phyloP scores from a whole-genome alignment of 2,888 invertebrate genomes.

The Leptogaster cylindrica region DNA sequence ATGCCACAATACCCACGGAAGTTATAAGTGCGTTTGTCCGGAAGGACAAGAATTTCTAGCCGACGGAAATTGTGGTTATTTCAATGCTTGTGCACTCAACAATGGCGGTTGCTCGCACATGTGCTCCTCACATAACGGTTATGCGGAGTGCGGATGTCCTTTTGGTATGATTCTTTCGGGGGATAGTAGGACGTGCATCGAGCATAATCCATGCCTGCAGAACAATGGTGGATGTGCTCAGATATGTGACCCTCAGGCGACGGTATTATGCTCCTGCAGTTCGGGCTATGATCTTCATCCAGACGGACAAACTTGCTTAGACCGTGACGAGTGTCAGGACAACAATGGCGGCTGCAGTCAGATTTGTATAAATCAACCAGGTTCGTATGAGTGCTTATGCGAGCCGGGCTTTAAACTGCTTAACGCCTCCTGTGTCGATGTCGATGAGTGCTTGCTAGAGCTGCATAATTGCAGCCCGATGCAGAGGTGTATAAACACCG shows the following conservation, averaged over 20 bases:
- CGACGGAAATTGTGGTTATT: conserved; percentile 55
- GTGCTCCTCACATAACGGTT: conserved; percentile 65
- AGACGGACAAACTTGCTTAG: conserved; percentile 63
- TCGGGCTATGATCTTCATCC: conserved; percentile 54
- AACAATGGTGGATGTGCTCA: conserved; percentile 71
- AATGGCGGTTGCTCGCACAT: conserved; percentile 66
- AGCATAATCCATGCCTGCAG: conserved; percentile 64
- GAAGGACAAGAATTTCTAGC: conserved; percentile 59
- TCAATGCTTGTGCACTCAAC: conserved; percentile 63
- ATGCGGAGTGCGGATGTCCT: conserved; percentile 60
- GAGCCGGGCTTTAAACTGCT: conserved; percentile 60
- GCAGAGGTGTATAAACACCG: conserved; percentile 58
- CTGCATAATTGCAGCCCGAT: conserved; percentile 53
- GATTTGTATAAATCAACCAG: conserved; percentile 62
- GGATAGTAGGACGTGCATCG: conserved; percentile 62
- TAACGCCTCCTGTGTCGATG: conserved; percentile 56
- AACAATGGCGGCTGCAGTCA: conserved; percentile 61
- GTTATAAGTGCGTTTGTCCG: conserved; percentile 65
- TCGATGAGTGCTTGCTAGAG: conserved; percentile 64
- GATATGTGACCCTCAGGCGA: conserved; percentile 61
- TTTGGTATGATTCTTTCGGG: conserved; percentile 59
- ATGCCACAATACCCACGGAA: conserved; percentile 64
- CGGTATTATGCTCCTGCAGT: conserved; percentile 58
- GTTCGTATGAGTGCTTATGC: conserved; percentile 65
- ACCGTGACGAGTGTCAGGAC: conserved; percentile 65